Conservation (phyloP, 2,888 invertebrate genomes). For the Pseudococcus jackbeardsleyi region DNA sequence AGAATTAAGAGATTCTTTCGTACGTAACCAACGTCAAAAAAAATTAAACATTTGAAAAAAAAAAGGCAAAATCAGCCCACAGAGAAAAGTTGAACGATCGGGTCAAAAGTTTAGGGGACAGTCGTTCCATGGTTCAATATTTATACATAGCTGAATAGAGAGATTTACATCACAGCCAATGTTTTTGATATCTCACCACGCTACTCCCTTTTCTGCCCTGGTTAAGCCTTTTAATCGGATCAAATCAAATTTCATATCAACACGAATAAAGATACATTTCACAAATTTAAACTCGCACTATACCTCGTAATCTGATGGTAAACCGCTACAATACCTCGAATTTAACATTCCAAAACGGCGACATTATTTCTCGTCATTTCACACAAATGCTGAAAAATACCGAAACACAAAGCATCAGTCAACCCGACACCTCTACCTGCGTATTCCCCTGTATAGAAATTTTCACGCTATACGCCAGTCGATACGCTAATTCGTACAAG, state of each 20-base stretch:
- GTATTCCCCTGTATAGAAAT: neutral
- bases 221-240: neutral
- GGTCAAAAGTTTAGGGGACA: no score
- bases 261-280: neutral
- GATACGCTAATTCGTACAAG: constrained; percentile 41
- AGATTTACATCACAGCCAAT: neutral
- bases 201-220: neutral
- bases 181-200: neutral
- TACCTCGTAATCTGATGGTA: neutral
- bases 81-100: no score
- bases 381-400: neutral
- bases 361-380: constrained; percentile 14
- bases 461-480: neutral
- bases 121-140: no score
- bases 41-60: no score
- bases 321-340: constrained; percentile 2
- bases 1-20: no score
- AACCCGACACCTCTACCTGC: neutral
- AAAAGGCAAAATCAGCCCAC: no score
- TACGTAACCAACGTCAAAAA: no score
- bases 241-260: neutral
- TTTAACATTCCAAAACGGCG: neutral
- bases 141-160: no score
- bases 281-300: neutral
- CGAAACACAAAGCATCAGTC: constrained; percentile 1